Evolutionary conservation across 1,140 invertebrate genomes (phyloP).

Genomic region (Brachionus rotundiformis): DNA sequence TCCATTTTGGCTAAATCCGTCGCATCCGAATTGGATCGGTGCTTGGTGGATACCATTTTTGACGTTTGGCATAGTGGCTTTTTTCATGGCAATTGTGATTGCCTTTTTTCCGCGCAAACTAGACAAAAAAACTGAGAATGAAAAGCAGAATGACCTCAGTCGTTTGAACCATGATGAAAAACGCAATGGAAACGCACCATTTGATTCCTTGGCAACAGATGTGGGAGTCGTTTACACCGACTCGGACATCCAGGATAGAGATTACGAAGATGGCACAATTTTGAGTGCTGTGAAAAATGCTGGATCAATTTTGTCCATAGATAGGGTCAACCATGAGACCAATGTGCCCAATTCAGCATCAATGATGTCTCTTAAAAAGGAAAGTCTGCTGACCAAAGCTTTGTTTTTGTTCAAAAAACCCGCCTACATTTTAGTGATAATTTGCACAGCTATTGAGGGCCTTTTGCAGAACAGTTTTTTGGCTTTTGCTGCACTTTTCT

Average conservation of each 20-base stretch:
- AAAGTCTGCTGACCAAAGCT: not conserved
- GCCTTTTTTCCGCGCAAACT: not conserved
- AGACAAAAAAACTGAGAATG: not conserved
- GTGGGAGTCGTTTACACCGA: not conserved
- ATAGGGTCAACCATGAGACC: not conserved
- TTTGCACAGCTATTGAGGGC: constrained; percentile 33
- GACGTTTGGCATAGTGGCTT: not conserved
- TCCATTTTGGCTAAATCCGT: constrained; percentile 35
- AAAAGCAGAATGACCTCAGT: not conserved
- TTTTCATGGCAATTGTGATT: constrained; percentile 23
- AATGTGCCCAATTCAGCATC: not conserved
- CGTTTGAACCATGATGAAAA: not conserved
- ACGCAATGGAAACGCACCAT: not conserved
- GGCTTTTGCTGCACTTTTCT: constrained; percentile 38
- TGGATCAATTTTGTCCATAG: constrained; percentile 21
- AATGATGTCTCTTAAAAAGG: not conserved
- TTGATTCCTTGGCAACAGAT: not conserved
- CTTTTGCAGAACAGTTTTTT: constrained; percentile 47
- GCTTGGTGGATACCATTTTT: constrained; percentile 49
- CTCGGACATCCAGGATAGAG: not conserved
- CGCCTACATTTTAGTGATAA: constrained; percentile 1
- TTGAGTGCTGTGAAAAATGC: not conserved
- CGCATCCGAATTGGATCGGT: constrained; percentile 50
- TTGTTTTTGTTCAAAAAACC: constrained; percentile 17
- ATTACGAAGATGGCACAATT: not conserved